Evolutionary conservation across 2,888 invertebrate genomes (phyloP), one percentile per base, ranked within the genome.

Genomic region (Harpagoxenus sublaevis): DNA sequence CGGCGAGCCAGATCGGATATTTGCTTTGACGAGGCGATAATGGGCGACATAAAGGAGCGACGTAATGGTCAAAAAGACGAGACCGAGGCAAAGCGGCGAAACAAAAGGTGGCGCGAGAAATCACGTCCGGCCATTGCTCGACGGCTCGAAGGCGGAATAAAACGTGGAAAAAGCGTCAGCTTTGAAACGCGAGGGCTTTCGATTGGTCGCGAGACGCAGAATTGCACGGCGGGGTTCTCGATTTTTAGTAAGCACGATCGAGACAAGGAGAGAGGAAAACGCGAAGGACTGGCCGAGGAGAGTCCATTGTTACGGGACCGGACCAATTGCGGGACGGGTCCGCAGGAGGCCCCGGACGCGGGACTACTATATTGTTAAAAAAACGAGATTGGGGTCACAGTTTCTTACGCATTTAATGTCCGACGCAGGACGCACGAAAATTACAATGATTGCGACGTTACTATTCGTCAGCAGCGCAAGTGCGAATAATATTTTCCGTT

Each of bases 211-310:
- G 75, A 89, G 81, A 60, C 63, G 84, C 63, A 93, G 88, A 94
- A 93, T 92, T 90, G 93, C 93, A 60, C 93, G 87, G 90, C 93
- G 88, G 93, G 93, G 91, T 83, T 60, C 71, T 73, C 51, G 62
- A 74, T 75, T 85, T 86, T 88, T 86, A 66, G 77, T 89, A 86
- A 90, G 84, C 84, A 73, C 79, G 63, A 51, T 15, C 68, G 77
- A 18, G 53, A 63, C 65, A 5, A 71, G 57, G 63, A 73, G 78
- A 35, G 53, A 68, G 63, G 23, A 74, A 48, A 74, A 55, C 60
- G 83, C 18, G 68, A 77, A 83, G 84, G 84, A 79, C 83, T 86
- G 85, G 84, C 78, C 84, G 73, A 85, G 35, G 83, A 81, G 73
- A 82, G 68, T 74, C 85, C 78, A 91, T 92, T 90, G 91, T 90